Evolutionary conservation across 2,113 vertebrate genomes (phyloP).

Genomic region (Phylloscopus trochiloides): DNA sequence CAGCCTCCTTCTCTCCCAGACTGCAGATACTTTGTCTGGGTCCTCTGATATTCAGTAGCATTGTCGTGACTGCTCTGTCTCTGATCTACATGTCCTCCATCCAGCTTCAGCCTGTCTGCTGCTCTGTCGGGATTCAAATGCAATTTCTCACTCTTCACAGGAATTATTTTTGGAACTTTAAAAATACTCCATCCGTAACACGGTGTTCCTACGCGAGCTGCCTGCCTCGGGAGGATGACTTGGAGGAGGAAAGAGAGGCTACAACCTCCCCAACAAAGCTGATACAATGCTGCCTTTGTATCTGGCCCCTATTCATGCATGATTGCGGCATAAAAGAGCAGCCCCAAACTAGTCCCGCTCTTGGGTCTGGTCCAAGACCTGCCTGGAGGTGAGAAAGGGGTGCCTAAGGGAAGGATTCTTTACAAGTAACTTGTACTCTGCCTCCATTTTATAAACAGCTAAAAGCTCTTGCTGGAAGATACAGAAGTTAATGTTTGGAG

Average conservation of each 20-base stretch:
- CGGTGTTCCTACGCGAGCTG: not conserved
- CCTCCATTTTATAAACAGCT: not conserved
- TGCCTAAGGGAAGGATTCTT: not conserved
- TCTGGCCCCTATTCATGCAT: not conserved
- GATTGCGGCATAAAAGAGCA: not conserved
- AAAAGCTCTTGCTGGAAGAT: not conserved
- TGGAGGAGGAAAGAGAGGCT: not conserved
- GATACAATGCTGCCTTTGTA: not conserved
- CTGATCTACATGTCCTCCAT: not conserved
- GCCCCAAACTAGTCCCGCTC: not conserved
- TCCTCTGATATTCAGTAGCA: not conserved
- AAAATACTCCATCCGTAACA: slow-evolving; percentile 33
- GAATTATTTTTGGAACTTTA: slow-evolving; percentile 63
- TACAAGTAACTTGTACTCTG: not conserved
- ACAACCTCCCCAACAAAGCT: not conserved
- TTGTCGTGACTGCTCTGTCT: slow-evolving; percentile 10
- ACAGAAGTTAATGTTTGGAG: not conserved
- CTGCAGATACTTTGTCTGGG: not conserved
- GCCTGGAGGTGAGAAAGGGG: not conserved
- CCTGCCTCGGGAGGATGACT: not conserved
- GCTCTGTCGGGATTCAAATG: not conserved
- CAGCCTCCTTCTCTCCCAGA: not conserved
- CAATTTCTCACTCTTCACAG: slow-evolving; percentile 28
- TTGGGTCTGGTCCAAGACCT: not conserved
- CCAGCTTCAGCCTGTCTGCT: slow-evolving; percentile 11